phyloP scores from a whole-genome alignment of 1,140 invertebrate species.

The Drosophila carrolli region DNA sequence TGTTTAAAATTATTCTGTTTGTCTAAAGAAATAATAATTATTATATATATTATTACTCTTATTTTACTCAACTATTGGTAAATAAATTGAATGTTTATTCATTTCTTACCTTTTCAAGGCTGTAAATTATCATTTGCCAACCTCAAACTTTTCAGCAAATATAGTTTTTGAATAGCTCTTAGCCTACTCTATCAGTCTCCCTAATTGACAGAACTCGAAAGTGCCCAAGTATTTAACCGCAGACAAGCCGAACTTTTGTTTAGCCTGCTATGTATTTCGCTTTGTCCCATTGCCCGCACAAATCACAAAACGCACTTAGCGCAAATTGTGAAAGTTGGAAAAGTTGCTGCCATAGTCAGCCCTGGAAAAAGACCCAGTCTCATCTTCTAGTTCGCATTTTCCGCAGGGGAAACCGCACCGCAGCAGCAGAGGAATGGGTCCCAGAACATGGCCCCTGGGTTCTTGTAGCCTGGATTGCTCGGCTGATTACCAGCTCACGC shows the following conservation, averaged over 20 bases:
- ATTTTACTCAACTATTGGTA: too few relatives aligned
- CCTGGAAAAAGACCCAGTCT: slow-evolving; percentile 27
- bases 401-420: slow-evolving; percentile 55
- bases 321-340: slow-evolving; percentile 75
- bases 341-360: slow-evolving; percentile 57
- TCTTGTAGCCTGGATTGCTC: slow-evolving; percentile 38
- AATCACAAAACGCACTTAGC: slow-evolving; percentile 78
- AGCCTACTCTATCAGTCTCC: neutral
- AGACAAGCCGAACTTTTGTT: slow-evolving; percentile 33
- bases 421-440: slow-evolving; percentile 15
- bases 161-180: slow-evolving; percentile 3
- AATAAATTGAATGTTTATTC: too few relatives aligned
- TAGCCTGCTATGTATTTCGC: slow-evolving; percentile 4
- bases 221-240: slow-evolving; percentile 35
- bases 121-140: too few relatives aligned
- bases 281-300: slow-evolving; percentile 35
- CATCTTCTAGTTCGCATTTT: slow-evolving; percentile 36
- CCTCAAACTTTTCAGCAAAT: neutral
- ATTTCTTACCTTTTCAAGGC: too few relatives aligned
- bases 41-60: too few relatives aligned
- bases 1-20: too few relatives aligned
- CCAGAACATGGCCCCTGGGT: slow-evolving; percentile 48
- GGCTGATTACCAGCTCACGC: slow-evolving; percentile 66
- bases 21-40: too few relatives aligned
- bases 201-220: slow-evolving; percentile 41